Evolutionary conservation across 2,888 invertebrate genomes (phyloP), one percentile per base, ranked within the genome.

Genomic region (Xiphydria camelus): DNA sequence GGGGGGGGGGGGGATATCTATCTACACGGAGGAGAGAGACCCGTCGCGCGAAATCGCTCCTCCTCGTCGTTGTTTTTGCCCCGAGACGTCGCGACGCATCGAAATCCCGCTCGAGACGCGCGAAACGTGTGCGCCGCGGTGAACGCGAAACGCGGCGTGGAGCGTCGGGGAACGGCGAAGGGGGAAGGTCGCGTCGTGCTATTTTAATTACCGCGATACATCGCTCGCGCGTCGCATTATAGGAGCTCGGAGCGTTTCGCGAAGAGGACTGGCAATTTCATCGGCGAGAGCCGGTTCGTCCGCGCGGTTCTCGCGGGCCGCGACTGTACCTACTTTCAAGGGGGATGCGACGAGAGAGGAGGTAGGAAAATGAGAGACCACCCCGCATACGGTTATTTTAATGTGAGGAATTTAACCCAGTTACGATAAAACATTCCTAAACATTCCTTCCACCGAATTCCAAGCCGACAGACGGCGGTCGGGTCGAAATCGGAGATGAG

Each of bases 331-430:
- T n/a, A n/a, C n/a, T n/a, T n/a, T n/a, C n/a, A n/a, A n/a, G n/a
- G n/a, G n/a, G n/a, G n/a, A n/a, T n/a, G 26, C 26, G 12, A 10
- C 5, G 2, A 14, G 10, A 26, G 10, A 26, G 26, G n/a, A n/a
- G n/a, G n/a, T 10, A 10, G 26, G 10, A 26, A n/a, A n/a, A n/a
- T n/a, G n/a, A n/a, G n/a, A n/a, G n/a, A n/a, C n/a, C n/a, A n/a
- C n/a, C n/a, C 31, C 10, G 33, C 14, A 15, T 7, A n/a, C 17
- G 37, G 37, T 43, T 43, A 43, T 43, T 43, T 43, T 43, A 38
- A 43, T 38, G n/a, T n/a, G 36, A 35, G 31, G 22, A 43, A 31
- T 31, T 43, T 42, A 42, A 42, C 42, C 42, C 19, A 42, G 42
- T 42, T 42, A 25, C 31, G 19, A 42, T 36, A 42, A 42, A 35